Percentiles rank a stretch among this genome's conserved stretches.
Conservation (phyloP, 1,140 invertebrate genomes). For the Calliopsis andreniformis region DNA sequence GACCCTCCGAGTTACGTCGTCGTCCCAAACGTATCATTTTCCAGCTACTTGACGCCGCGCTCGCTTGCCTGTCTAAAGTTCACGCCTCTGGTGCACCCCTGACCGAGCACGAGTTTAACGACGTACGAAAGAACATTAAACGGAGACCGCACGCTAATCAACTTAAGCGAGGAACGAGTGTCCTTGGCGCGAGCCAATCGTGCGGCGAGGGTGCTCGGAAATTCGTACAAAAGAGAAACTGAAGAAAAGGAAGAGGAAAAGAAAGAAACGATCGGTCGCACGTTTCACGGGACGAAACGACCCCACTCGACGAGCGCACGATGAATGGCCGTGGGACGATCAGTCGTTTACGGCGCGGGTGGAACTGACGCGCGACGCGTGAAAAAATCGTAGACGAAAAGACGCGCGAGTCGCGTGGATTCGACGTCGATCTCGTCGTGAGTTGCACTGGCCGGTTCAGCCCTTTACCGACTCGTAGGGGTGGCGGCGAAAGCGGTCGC, state of each 20-base stretch:
- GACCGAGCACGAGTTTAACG: constrained; percentile 24
- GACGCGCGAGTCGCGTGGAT: constrained; percentile 22
- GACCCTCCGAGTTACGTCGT: constrained; percentile 25
- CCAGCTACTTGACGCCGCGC: constrained; percentile 25
- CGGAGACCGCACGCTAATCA: constrained; percentile 37
- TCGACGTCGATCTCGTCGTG: constrained; percentile 64
- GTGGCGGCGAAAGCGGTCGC: constrained; percentile 51
- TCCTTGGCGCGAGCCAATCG: neutral
- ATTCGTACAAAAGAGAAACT: too few species aligned
- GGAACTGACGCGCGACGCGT: neutral
- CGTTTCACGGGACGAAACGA: too few species aligned
- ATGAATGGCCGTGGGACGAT: neutral
- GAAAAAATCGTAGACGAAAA: constrained; percentile 29
- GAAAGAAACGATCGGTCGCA: too few species aligned
- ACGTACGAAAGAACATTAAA: constrained; percentile 47
- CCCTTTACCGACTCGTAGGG: constrained; percentile 63
- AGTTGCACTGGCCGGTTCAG: constrained; percentile 68
- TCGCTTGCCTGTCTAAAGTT: constrained; percentile 22
- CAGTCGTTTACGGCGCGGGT: neutral
- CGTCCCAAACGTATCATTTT: constrained; percentile 43
- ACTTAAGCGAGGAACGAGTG: neutral
- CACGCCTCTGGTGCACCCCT: constrained; percentile 15
- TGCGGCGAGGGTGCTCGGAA: too few species aligned
- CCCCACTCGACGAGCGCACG: neutral
- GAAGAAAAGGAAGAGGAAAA: too few species aligned